These are phyloP conservation scores for Tipula lateralis DNA, from an alignment of 2,888 invertebrate species.

Conservation along the genomic window DNA sequence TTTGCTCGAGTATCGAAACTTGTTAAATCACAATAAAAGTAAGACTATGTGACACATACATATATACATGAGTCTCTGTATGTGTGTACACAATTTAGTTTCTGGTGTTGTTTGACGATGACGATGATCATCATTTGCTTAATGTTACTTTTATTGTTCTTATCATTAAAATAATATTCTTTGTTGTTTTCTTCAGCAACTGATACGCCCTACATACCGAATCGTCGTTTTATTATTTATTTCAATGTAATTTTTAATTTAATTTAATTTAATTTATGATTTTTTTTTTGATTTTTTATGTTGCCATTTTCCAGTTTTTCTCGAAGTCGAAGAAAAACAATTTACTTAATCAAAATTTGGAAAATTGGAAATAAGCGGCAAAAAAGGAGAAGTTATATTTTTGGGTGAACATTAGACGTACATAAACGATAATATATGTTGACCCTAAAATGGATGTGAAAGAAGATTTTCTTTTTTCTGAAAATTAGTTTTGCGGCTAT, in stretches of 20 bases:
- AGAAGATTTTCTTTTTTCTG: not conserved
- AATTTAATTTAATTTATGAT: not conserved
- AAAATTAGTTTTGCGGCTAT: not conserved
- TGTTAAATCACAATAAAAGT: not conserved
- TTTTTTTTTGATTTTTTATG: not conserved
- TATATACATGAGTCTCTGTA: not conserved
- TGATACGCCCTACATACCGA: not conserved
- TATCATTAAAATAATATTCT: not conserved
- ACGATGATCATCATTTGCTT: not conserved
- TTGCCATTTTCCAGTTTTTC: not conserved
- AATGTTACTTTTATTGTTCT: not conserved
- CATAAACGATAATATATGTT: too few relatives aligned
- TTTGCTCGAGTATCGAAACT: not conserved
- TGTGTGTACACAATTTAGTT: not conserved
- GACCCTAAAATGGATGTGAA: not conserved
- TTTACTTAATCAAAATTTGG: not conserved
- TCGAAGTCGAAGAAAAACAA: not conserved
- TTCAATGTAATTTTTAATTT: not conserved
- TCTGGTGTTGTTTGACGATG: not conserved
- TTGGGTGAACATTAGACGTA: too few relatives aligned
- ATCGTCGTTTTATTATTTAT: not conserved
- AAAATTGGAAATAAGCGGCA: not conserved
- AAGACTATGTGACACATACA: not conserved
- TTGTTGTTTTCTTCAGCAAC: not conserved
- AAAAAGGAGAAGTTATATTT: not conserved